phyloP scores from a whole-genome alignment of 1,140 invertebrate species.

The Heterodera carotae region DNA sequence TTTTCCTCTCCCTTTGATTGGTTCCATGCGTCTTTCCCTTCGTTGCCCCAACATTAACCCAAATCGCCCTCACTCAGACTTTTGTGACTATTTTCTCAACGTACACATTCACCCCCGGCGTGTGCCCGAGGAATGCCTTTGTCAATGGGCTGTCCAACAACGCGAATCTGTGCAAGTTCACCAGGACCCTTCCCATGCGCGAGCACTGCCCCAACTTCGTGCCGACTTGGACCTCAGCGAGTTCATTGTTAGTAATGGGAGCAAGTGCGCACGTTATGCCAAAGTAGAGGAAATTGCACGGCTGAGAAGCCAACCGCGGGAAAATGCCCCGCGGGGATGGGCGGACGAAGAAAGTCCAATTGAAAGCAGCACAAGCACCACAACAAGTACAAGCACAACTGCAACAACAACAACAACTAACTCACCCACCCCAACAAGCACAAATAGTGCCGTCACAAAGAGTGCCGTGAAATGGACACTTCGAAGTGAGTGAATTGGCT shows the following conservation, averaged over 20 bases:
- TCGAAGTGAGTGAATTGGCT: conserved; percentile 23
- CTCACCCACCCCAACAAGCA: conserved; percentile 11
- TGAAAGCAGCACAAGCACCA: conserved; percentile 4
- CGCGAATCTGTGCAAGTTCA: conserved; percentile 7
- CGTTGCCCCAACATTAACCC: background rate
- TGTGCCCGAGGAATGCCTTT: conserved; percentile 55
- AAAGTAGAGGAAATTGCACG: conserved; percentile 24
- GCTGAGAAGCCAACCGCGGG: conserved; percentile 18
- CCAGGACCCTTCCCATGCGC: conserved; percentile 14
- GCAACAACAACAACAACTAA: conserved; percentile 7
- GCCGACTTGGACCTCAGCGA: conserved; percentile 33
- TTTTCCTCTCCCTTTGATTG: no score
- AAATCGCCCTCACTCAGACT: conserved; percentile 54
- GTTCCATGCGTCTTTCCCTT: no score
- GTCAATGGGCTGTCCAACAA: conserved; percentile 40
- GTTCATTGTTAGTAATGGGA: conserved; percentile 4
- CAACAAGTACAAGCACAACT: background rate
- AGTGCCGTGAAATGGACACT: conserved; percentile 21
- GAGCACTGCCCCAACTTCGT: conserved; percentile 25
- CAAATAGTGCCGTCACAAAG: conserved; percentile 10
- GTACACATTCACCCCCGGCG: conserved; percentile 34
- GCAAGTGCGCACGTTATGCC: conserved; percentile 20
- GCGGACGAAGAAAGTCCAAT: background rate
- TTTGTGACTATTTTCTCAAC: conserved; percentile 62
- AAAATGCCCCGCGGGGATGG: background rate